Conservation (phyloP, 2,797 vertebrate genomes). For the Sandelia bainsii region DNA sequence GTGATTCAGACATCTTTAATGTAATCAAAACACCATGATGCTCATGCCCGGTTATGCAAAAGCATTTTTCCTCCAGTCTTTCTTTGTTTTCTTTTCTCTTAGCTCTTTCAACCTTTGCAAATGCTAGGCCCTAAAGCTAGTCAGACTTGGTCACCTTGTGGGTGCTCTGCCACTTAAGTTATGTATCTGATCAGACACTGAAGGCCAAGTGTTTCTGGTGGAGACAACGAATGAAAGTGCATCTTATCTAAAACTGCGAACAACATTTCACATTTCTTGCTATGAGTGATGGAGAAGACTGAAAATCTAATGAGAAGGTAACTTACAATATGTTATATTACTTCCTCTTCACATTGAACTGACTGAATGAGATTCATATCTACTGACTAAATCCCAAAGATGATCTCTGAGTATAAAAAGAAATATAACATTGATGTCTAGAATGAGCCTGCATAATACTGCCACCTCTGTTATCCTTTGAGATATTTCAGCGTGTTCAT, state of each 20-base stretch:
- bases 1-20: conserved; percentile 14
- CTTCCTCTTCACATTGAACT: not conserved
- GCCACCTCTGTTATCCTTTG: not conserved
- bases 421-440: not conserved
- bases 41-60: not conserved
- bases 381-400: too few species aligned
- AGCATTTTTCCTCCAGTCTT: not conserved
- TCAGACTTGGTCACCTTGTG: not conserved
- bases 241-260: not conserved
- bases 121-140: not conserved
- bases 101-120: not conserved
- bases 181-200: not conserved
- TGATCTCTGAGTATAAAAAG: too few species aligned
- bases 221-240: not conserved
- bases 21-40: not conserved
- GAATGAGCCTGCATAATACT: not conserved
- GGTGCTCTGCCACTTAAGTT: not conserved
- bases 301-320: not conserved
- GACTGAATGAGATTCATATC: not conserved
- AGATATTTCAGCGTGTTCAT: not conserved
- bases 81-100: not conserved
- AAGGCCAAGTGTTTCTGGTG: not conserved
- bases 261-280: too few species aligned
- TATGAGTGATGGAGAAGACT: not conserved
- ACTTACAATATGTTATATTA: not conserved